Conservation (phyloP, 2,113 vertebrate genomes). For the Aegypius monachus region DNA sequence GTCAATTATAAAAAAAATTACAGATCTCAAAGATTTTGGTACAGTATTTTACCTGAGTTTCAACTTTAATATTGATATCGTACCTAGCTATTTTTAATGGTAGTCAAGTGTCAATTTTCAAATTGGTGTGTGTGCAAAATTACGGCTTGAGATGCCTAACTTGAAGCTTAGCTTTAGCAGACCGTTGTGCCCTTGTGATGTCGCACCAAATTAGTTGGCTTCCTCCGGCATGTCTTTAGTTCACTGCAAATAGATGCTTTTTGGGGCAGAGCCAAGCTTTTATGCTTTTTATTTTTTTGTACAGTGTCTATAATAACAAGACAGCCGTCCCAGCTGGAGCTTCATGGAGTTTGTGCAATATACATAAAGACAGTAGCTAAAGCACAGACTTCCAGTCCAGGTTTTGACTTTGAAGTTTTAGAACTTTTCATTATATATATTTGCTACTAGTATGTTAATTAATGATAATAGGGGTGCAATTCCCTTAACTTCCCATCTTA, state of each 20-base stretch:
- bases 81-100: background rate
- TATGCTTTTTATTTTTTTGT: background rate
- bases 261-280: background rate
- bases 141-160: background rate
- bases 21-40: background rate
- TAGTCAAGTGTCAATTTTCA: background rate
- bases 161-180: background rate
- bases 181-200: background rate
- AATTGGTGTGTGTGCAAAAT: background rate
- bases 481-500: background rate
- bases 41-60: background rate
- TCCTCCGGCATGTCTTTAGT: background rate
- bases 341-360: background rate
- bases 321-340: background rate
- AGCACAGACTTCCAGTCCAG: background rate
- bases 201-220: background rate
- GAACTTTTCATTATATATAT: background rate
- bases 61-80: background rate
- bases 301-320: background rate
- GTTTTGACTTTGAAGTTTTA: background rate
- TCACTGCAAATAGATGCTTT: background rate
- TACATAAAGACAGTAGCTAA: background rate
- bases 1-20: background rate
- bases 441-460: background rate
- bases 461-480: background rate